These are phyloP conservation scores for Apteryx mantelli DNA, from an alignment of 2,113 vertebrate genomes.

Conservation along the genomic window DNA sequence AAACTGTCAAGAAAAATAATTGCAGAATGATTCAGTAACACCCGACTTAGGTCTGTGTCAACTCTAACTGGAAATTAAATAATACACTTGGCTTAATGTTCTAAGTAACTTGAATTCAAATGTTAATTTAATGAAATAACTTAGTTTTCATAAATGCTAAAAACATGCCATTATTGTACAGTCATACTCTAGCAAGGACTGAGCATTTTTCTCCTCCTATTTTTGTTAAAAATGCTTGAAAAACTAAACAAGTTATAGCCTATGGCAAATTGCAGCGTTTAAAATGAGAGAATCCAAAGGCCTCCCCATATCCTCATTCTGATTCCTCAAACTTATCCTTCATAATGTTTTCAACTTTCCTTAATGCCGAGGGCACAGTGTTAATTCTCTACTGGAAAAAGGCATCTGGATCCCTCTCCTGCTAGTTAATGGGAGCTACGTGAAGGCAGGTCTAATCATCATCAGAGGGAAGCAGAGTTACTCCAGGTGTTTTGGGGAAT, in stretches of 20 bases:
- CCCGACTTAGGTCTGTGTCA: not conserved
- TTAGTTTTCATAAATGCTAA: not conserved
- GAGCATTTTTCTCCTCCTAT: not conserved
- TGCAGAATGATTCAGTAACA: not conserved
- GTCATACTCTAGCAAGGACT: not conserved
- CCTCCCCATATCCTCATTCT: not conserved
- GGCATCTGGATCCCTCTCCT: not conserved
- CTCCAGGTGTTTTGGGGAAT: not conserved
- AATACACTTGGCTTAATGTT: not conserved
- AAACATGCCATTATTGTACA: not conserved
- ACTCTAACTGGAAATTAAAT: not conserved
- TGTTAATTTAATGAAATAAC: not conserved
- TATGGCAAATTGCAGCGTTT: not conserved
- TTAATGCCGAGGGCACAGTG: not conserved
- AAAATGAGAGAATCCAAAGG: not conserved
- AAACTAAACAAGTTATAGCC: not conserved
- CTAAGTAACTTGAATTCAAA: not conserved
- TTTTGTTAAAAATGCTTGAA: not conserved
- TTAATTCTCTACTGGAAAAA: not conserved
- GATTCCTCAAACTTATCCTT: not conserved
- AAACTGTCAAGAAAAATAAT: slow-evolving; percentile 9
- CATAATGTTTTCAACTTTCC: not conserved
- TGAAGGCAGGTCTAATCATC: not conserved
- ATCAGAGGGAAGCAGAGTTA: accelerated
- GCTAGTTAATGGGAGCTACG: not conserved